Evolutionary conservation across 1,140 invertebrate species (phyloP), one percentile per base, ranked within the genome.

Genomic region (Rhizoglyphus robini): DNA sequence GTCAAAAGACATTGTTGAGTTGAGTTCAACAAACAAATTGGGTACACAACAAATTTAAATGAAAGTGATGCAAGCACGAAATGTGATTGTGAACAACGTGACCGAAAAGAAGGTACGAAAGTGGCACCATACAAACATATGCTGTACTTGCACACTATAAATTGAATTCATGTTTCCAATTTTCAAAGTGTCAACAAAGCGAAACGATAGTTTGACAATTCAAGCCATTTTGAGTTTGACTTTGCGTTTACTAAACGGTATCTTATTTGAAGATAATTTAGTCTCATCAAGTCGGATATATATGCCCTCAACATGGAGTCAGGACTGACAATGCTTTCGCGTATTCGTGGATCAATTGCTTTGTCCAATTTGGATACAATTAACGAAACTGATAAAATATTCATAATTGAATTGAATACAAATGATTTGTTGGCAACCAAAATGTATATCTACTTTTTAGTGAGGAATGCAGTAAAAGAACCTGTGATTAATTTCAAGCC

Each of bases 1-100:
- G 18, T 66, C 62, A n/a, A 46, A 48, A 20, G 59, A 65, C 65
- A 66, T 66, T 29, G n/a, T 29, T n/a, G n/a, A n/a, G 41, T n/a
- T n/a, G n/a, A n/a, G n/a, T n/a, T n/a, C n/a, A n/a, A n/a, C n/a
- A n/a, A n/a, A n/a, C n/a, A n/a, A n/a, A n/a, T n/a, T n/a, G n/a
- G n/a, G n/a, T 41, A 11, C 8, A 11, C 8, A 41, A 41, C 36
- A 41, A 41, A 41, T 11, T 18, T 41, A 41, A 41, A 41, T 8
- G 36, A 41, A 8, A 18, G 18, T 41, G 18, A 41, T 11, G 8
- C 18, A 8, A 18, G 36, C 8, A 41, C 36, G 36, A 41, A 41
- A 41, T 41, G 36, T 41, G 18, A 41, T 11, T 8, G 36, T 11
- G 18, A 41, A 41, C 36, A 41, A 41, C 36, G 36, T 41, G 36